These are phyloP conservation scores for Ctenopoma multispine DNA, from an alignment of 2,797 vertebrate genomes.

Conservation along the genomic window DNA sequence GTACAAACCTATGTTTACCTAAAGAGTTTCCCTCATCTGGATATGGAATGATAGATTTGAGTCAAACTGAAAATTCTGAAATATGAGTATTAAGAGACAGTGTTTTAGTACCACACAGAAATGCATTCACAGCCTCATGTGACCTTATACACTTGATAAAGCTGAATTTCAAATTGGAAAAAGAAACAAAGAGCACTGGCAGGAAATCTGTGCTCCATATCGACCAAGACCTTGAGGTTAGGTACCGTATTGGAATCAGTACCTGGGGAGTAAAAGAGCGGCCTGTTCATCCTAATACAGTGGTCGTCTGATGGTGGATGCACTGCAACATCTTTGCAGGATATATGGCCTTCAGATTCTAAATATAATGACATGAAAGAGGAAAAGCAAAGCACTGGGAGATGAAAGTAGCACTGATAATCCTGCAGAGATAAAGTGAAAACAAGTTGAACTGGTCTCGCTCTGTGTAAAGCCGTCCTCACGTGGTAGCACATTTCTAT, in stretches of 20 bases:
- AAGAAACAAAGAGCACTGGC: neutral
- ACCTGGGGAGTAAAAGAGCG: neutral
- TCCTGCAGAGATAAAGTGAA: slow-evolving; percentile 43
- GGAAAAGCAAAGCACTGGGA: neutral
- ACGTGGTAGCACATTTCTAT: slow-evolving; percentile 15
- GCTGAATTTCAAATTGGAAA: neutral
- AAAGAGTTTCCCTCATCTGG: too few relatives aligned
- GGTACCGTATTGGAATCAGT: neutral
- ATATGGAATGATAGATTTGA: neutral
- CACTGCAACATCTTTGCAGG: slow-evolving; percentile 1
- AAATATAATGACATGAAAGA: slow-evolving; percentile 33
- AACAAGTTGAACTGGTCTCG: slow-evolving; percentile 7
- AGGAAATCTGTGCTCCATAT: neutral
- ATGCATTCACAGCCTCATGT: neutral
- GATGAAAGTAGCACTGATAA: slow-evolving; percentile 40
- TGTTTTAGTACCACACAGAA: neutral
- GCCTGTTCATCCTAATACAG: neutral
- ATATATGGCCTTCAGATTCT: slow-evolving; percentile 27
- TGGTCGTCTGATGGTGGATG: slow-evolving; percentile 4
- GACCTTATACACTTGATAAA: neutral
- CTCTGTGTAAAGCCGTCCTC: slow-evolving; percentile 1
- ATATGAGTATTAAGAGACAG: neutral
- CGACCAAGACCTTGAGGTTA: neutral
- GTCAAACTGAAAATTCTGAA: neutral
- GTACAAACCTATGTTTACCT: too few relatives aligned